A percentile compares a stretch with the other conserved stretches of the same genome.
Conservation (phyloP, 2,113 vertebrate species). For the Ifrita kowaldi region DNA sequence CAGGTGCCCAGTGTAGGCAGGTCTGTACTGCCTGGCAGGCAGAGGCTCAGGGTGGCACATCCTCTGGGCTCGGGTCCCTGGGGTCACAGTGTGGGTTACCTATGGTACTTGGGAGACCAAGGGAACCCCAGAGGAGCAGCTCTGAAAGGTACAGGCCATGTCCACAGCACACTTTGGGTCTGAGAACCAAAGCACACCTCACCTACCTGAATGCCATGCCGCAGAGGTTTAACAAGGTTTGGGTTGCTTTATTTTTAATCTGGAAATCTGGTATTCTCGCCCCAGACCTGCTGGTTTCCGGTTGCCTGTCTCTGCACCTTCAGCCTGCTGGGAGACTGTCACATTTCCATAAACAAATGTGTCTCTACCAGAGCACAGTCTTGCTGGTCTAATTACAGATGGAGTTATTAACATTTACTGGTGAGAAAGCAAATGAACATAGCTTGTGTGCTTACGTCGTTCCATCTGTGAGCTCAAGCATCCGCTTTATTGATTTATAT, state of each 20-base stretch:
- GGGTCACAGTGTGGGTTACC: fast-evolving
- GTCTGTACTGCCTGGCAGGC: not conserved
- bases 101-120: not conserved
- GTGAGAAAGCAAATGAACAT: not conserved
- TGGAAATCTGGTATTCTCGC: not conserved
- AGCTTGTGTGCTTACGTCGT: not conserved
- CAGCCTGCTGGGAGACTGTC: not conserved
- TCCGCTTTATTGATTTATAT: not conserved
- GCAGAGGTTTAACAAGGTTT: not conserved
- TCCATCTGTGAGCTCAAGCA: not conserved
- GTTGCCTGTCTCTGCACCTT: not conserved
- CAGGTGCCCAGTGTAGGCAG: not conserved
- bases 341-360: not conserved
- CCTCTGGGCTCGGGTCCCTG: not conserved
- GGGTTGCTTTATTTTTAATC: not conserved
- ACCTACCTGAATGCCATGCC: fast-evolving
- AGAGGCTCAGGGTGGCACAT: not conserved
- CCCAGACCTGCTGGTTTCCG: not conserved
- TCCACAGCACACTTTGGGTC: not conserved
- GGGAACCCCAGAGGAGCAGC: not conserved
- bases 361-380: not conserved
- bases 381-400: not conserved
- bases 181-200: not conserved
- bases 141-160: not conserved
- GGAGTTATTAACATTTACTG: not conserved